Evolutionary conservation across 1,140 invertebrate genomes (phyloP).

Genomic region (Leptonema lineaticorne): DNA sequence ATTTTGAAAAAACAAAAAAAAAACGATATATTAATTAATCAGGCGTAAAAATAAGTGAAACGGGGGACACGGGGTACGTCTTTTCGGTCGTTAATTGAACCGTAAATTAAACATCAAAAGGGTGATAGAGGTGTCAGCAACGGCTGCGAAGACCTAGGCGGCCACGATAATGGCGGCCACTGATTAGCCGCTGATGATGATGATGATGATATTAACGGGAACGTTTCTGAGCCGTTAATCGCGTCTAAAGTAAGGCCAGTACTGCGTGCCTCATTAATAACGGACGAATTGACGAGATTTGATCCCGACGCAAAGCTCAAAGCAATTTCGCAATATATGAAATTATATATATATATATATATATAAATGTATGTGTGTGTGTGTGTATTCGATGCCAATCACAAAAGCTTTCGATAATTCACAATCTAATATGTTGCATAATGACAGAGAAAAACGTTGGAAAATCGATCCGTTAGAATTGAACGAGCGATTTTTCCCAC

Average conservation of each 20-base stretch:
- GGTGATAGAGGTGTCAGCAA: background rate
- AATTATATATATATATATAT: too few species aligned
- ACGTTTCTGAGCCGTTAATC: slow-evolving; percentile 4
- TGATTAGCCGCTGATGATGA: background rate
- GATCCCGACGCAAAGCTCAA: background rate
- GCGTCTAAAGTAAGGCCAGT: background rate
- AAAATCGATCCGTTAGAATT: background rate
- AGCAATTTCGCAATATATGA: background rate
- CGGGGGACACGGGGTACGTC: too few species aligned
- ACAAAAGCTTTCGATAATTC: too few species aligned
- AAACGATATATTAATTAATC: too few species aligned
- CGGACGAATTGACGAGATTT: slow-evolving; percentile 6
- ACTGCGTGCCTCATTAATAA: background rate
- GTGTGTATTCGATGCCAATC: too few species aligned
- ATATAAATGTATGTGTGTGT: too few species aligned
- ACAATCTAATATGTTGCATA: too few species aligned
- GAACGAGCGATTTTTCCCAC: too few species aligned
- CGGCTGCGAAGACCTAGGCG: background rate
- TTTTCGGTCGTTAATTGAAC: background rate
- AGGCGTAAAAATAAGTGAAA: too few species aligned
- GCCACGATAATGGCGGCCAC: background rate
- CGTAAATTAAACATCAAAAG: slow-evolving; percentile 24
- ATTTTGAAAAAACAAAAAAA: too few species aligned
- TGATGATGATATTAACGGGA: background rate
- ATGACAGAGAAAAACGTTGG: background rate